These are phyloP conservation scores for Drosophila rellima DNA, from an alignment of 2,888 invertebrate genomes.

Conservation along the genomic window DNA sequence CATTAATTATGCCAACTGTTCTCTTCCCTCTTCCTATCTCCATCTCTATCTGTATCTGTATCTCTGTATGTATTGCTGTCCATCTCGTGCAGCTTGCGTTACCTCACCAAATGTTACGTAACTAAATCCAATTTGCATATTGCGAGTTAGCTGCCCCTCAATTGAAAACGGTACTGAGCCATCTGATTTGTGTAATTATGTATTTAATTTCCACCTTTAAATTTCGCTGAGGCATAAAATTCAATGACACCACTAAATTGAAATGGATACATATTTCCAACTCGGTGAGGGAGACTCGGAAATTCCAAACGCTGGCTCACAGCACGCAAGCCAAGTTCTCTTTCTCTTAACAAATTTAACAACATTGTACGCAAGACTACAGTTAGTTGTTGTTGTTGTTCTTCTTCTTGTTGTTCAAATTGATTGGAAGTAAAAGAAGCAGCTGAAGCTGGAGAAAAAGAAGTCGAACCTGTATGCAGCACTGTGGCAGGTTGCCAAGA, in stretches of 20 bases:
- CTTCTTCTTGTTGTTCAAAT: conserved; percentile 25
- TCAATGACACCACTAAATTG: conserved; percentile 73
- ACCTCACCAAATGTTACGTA: conserved; percentile 28
- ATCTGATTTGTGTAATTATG: conserved; percentile 60
- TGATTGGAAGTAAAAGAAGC: conserved; percentile 13
- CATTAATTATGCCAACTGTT: conserved; percentile 74
- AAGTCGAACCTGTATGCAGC: conserved; percentile 45
- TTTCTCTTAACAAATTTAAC: conserved; percentile 57
- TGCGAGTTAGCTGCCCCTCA: not conserved
- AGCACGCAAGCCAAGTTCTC: conserved; percentile 43
- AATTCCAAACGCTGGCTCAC: conserved; percentile 22
- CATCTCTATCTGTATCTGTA: not conserved
- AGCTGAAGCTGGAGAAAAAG: conserved; percentile 6
- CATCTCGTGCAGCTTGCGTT: not conserved
- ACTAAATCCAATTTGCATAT: conserved; percentile 34
- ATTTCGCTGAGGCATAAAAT: conserved; percentile 72
- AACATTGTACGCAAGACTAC: conserved; percentile 65
- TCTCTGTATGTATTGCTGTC: not conserved
- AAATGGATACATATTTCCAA: conserved; percentile 46
- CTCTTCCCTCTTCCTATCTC: not conserved
- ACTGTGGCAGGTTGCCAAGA: conserved; percentile 19
- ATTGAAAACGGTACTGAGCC: conserved; percentile 48
- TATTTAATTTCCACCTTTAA: conserved; percentile 48
- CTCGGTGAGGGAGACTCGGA: not conserved
- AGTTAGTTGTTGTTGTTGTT: conserved; percentile 53